phyloP scores from a whole-genome alignment of 2,888 invertebrate species.

The Latrodectus hesperus region DNA sequence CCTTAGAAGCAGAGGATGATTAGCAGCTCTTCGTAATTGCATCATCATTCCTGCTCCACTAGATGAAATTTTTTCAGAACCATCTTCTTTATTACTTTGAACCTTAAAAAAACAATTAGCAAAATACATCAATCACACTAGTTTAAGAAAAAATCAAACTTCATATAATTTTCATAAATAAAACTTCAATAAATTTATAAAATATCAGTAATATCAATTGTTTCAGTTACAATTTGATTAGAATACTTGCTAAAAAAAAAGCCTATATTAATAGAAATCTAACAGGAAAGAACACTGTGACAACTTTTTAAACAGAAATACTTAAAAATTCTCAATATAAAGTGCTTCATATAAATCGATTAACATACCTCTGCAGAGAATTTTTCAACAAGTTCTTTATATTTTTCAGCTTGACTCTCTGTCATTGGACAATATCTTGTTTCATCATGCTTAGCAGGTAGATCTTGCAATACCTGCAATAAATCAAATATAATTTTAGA shows the following conservation, averaged over 20 bases:
- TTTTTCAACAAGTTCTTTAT: constrained; percentile 82
- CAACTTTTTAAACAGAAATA: too few species aligned
- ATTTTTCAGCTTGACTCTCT: constrained; percentile 83
- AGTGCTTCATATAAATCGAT: too few species aligned
- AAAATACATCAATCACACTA: not conserved
- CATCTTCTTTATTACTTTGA: constrained; percentile 45
- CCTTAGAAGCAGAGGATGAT: constrained; percentile 91
- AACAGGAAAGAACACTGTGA: too few species aligned
- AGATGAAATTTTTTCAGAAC: constrained; percentile 16
- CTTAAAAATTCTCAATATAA: too few species aligned
- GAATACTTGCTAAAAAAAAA: too few species aligned
- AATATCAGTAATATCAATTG: not conserved
- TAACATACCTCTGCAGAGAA: constrained; percentile 77
- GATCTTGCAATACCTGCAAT: constrained; percentile 78
- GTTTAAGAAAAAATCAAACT: not conserved
- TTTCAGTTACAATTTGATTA: too few species aligned
- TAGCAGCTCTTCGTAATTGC: constrained; percentile 93
- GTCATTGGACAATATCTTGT: constrained; percentile 83
- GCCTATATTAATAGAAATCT: too few species aligned
- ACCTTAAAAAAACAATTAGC: constrained; percentile 26
- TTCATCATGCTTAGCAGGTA: constrained; percentile 88
- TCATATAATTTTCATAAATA: not conserved
- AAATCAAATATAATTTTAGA: not conserved
- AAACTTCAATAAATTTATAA: not conserved
- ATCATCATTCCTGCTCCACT: constrained; percentile 84